phyloP scores from a whole-genome alignment of 2,113 vertebrate genomes.

The Petromus typicus region DNA sequence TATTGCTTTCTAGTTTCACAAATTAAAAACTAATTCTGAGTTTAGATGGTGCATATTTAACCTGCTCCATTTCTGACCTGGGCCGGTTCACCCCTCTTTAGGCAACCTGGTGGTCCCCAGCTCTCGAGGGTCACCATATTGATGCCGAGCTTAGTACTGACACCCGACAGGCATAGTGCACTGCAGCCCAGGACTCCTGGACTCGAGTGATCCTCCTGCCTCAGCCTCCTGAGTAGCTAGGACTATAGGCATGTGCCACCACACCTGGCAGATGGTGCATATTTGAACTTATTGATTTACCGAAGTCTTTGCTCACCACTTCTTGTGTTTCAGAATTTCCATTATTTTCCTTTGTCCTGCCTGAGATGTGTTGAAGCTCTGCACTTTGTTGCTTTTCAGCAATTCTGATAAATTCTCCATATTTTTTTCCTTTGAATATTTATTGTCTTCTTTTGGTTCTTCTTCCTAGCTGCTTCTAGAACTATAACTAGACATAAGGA shows the following conservation, averaged over 20 bases:
- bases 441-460: neutral
- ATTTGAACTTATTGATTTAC: neutral
- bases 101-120: too few relatives aligned
- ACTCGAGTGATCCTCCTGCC: too few relatives aligned
- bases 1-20: neutral
- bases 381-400: neutral
- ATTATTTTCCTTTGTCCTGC: neutral
- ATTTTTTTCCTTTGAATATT: neutral
- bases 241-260: too few relatives aligned
- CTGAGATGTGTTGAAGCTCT: neutral
- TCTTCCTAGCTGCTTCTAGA: neutral
- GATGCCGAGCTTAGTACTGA: too few relatives aligned
- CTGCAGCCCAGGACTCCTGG: too few relatives aligned
- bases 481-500: neutral
- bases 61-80: too few relatives aligned
- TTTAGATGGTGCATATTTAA: too few relatives aligned
- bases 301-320: neutral
- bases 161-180: too few relatives aligned
- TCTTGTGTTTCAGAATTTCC: slow-evolving; percentile 15
- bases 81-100: too few relatives aligned
- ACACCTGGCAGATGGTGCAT: too few relatives aligned
- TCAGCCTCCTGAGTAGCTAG: too few relatives aligned
- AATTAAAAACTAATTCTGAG: neutral
- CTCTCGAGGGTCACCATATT: too few relatives aligned
- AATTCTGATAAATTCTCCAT: neutral